Base-by-base conservation (phyloP, 2,113 vertebrate species). In the Oenanthe oenanthe region DNA sequence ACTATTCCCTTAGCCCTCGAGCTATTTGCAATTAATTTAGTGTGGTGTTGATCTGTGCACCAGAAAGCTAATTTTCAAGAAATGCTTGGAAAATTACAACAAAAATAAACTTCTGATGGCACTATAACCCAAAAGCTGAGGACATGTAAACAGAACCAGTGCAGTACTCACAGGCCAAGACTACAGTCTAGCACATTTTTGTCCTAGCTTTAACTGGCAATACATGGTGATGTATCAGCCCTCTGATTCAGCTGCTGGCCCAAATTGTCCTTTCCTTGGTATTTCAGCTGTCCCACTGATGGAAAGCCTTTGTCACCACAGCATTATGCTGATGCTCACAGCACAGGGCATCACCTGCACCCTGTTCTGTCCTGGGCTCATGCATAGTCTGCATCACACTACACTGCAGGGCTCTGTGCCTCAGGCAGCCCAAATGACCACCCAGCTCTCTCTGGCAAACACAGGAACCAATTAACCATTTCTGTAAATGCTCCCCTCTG, bases 61-160 rank as follows among this genome's bases (percentile, higher is more conserved):
- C 29, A 57, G 50, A 65, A 48, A 84, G 61, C 14, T 32, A 19
- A 14, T 47, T 91, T 95, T 78, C 61, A 92, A 89, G 22, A 92
- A 90, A 95, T 38, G 31, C 17, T 88, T 81, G 17, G 48, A 50
- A 92, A 94, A 92, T 42, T 60, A 43, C 40, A 93, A 86, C 62
- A 74, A 77, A 93, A 96, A 87, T 36, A 86, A 86, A 63, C 80
- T 67, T 65, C 40, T 92, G 22, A 31, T 67, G 36, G 40, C 62
- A 81, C 45, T 80, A 43, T 31, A 92, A 71, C 9, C 28, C 54
- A 57, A 85, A 84, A 84, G 20, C 65, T 57, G 38, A 65, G 56
- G 74, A 85, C 24, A 28, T 85, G 43, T 71, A 71, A 83, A 86
- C 10, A 92, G 65, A 95, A 68, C 6, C 3, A 3, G 16, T 65